A percentile compares a stretch with the other conserved stretches of the same genome.
phyloP scores from a whole-genome alignment of 64 coral and sea anemone genomes.

The Montipora efflorescens region DNA sequence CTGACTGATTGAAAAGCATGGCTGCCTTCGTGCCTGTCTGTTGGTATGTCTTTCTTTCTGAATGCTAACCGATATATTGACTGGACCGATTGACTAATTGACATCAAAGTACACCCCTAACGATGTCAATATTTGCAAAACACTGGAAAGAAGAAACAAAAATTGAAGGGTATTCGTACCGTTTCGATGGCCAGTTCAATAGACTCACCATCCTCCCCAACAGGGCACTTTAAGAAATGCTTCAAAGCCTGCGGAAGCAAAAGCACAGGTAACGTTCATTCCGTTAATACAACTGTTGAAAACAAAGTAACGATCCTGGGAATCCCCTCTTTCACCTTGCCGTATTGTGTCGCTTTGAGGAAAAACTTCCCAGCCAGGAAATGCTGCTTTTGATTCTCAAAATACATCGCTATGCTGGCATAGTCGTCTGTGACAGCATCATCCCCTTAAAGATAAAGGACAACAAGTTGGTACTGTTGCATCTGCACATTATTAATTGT shows the following conservation, averaged over 20 bases:
- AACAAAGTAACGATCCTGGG: background rate
- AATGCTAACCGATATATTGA: background rate
- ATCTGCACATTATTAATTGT: too few relatives aligned
- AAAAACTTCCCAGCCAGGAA: constrained; percentile 98
- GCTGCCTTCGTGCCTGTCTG: background rate
- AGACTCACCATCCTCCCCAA: constrained; percentile 91
- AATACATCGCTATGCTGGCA: constrained; percentile 95
- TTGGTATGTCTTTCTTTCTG: background rate
- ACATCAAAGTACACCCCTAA: background rate
- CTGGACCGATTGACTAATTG: background rate
- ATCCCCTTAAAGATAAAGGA: constrained; percentile 65
- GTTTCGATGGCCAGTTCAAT: constrained; percentile 98
- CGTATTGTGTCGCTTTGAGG: constrained; percentile 81
- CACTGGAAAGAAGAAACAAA: background rate
- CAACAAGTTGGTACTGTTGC: too few relatives aligned
- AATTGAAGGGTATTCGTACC: constrained; percentile 42
- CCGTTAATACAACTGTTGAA: background rate
- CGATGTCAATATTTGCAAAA: background rate
- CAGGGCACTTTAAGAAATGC: constrained; percentile 92
- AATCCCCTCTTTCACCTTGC: constrained; percentile 52
- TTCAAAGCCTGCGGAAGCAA: constrained; percentile 82
- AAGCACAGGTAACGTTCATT: background rate
- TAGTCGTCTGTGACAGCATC: constrained; percentile 95
- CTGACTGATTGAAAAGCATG: too few relatives aligned
- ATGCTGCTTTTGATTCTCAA: constrained; percentile 97